A percentile compares a stretch with the other conserved stretches of the same genome.
Evolutionary conservation across 2,888 invertebrate genomes (phyloP).

Genomic region (Plemyria rubiginata): DNA sequence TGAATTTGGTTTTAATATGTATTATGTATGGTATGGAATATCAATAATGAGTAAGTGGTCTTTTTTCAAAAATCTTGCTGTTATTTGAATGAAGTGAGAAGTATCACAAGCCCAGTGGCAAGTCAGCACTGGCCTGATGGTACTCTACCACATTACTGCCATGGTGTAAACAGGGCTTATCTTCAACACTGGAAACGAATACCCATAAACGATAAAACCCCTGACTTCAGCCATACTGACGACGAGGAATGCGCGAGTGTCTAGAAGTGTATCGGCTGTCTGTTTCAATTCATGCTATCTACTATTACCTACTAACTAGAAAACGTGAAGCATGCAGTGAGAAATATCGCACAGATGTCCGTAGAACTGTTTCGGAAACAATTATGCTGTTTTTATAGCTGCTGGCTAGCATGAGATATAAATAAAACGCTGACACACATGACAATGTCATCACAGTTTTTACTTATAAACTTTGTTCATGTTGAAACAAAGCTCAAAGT

Average conservation of each 20-base stretch:
- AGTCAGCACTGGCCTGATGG: too few relatives aligned
- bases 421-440: neutral
- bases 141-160: too few relatives aligned
- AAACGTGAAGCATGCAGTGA: slow-evolving; percentile 28
- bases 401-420: neutral
- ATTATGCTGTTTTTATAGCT: slow-evolving; percentile 5
- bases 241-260: slow-evolving; percentile 44
- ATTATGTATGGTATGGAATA: too few relatives aligned
- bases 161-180: neutral
- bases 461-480: too few relatives aligned
- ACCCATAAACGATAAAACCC: slow-evolving; percentile 29
- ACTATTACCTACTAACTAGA: slow-evolving; percentile 34
- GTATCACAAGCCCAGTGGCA: too few relatives aligned
- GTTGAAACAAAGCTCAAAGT: too few relatives aligned
- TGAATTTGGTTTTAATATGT: too few relatives aligned
- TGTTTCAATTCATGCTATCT: slow-evolving; percentile 43
- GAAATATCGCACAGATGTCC: slow-evolving; percentile 5
- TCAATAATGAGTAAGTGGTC: too few relatives aligned
- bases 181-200: slow-evolving; percentile 17
- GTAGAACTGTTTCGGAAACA: slow-evolving; percentile 1
- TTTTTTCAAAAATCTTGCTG: too few relatives aligned
- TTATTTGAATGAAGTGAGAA: too few relatives aligned
- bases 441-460: too few relatives aligned
- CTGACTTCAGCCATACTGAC: slow-evolving; percentile 36
- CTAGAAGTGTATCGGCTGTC: slow-evolving; percentile 48